Conservation (phyloP, 1,140 invertebrate species). For the Ruditapes philippinarum region DNA sequence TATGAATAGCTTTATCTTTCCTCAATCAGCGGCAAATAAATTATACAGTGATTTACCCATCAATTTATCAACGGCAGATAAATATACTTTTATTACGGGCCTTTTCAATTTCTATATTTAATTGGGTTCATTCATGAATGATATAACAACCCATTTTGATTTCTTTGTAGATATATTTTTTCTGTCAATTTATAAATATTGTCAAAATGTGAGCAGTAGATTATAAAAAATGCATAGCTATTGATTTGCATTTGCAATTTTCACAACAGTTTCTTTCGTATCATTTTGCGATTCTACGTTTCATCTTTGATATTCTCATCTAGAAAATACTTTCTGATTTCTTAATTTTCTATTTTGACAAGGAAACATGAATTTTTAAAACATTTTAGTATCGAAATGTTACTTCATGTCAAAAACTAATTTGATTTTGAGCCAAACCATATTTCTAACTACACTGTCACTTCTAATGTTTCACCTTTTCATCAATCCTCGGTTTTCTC, state of each 20-base stretch:
- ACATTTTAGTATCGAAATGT: background rate
- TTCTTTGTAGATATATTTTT: too few species aligned
- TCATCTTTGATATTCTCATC: too few species aligned
- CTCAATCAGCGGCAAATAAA: constrained; percentile 31
- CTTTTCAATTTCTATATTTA: background rate
- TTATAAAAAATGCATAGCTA: too few species aligned
- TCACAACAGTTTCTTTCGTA: too few species aligned
- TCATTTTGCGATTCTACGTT: too few species aligned
- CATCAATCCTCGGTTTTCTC: background rate
- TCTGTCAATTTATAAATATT: too few species aligned
- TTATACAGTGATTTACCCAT: constrained; percentile 46
- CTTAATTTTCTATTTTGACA: too few species aligned
- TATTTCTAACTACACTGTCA: background rate
- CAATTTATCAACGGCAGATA: constrained; percentile 1
- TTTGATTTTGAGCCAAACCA: background rate
- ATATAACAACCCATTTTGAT: background rate
- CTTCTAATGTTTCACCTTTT: background rate
- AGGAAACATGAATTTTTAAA: too few species aligned
- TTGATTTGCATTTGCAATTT: too few species aligned
- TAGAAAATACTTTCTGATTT: too few species aligned
- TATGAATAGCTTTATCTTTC: constrained; percentile 8
- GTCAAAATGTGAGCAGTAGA: too few species aligned
- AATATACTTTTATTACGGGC: constrained; percentile 12
- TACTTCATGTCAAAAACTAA: constrained; percentile 5
- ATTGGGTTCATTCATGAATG: background rate